Evolutionary conservation across 2,888 invertebrate species (phyloP).

Genomic region (Opisthograptis luteolata): DNA sequence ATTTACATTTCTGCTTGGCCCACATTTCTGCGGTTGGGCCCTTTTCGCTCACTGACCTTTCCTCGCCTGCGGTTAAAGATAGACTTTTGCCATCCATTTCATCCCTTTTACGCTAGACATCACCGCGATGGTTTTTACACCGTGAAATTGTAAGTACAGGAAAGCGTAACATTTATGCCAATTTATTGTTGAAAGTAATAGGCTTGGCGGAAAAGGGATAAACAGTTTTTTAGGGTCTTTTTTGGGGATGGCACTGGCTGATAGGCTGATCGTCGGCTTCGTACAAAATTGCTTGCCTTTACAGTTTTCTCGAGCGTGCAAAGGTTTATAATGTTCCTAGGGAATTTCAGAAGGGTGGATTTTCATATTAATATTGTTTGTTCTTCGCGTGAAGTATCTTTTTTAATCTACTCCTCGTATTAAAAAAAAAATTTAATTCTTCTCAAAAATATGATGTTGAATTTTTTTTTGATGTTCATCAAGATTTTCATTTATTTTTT

Average conservation of each 20-base stretch:
- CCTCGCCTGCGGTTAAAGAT: conserved; percentile 8
- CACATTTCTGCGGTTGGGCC: conserved; percentile 13
- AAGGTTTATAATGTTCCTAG: not conserved
- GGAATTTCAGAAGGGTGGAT: not conserved
- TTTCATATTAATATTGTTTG: not conserved
- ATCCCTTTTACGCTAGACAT: conserved; percentile 14
- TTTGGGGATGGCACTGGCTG: conserved; percentile 9
- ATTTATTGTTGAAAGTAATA: conserved; percentile 9
- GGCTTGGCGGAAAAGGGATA: conserved; percentile 1
- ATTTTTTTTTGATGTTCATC: too few relatives aligned
- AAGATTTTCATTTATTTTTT: too few relatives aligned
- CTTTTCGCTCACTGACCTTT: conserved; percentile 12
- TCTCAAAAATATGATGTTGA: too few relatives aligned
- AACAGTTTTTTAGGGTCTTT: conserved; percentile 14
- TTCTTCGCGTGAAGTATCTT: too few relatives aligned
- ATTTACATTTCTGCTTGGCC: conserved; percentile 15
- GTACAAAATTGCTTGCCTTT: conserved; percentile 21
- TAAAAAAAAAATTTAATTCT: too few relatives aligned
- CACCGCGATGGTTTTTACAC: conserved; percentile 13
- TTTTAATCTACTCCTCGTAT: too few relatives aligned
- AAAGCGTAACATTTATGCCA: conserved; percentile 14
- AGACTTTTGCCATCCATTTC: not conserved
- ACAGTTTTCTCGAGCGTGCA: conserved; percentile 1
- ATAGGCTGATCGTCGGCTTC: conserved; percentile 17
- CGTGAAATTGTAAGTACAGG: conserved; percentile 14